phyloP scores from a whole-genome alignment of 2,113 vertebrate genomes.

The Peucedramus taeniatus region DNA sequence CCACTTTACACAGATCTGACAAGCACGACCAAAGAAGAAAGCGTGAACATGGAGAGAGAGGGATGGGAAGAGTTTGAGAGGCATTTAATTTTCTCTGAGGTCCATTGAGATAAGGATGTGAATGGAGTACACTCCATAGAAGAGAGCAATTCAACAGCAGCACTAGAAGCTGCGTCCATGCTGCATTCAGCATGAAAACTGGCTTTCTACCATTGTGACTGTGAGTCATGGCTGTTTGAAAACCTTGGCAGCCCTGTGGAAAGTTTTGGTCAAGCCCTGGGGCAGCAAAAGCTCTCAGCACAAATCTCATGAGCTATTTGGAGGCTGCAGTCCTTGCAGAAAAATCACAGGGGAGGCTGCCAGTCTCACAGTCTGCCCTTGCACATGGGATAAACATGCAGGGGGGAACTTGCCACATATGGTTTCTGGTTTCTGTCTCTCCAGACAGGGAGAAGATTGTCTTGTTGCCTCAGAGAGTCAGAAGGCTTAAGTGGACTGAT shows the following conservation, averaged over 20 bases:
- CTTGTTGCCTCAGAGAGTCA: neutral
- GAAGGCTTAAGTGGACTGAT: neutral
- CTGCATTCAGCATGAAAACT: neutral
- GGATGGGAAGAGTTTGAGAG: neutral
- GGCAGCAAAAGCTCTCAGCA: neutral
- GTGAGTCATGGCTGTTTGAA: neutral
- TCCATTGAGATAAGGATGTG: slow-evolving; percentile 10
- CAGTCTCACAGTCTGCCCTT: neutral
- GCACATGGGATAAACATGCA: rapidly evolving
- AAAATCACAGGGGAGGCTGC: neutral
- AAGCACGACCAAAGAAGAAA: neutral
- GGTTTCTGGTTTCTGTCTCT: neutral
- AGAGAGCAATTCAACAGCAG: neutral
- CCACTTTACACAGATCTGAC: neutral
- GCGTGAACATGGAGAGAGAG: neutral
- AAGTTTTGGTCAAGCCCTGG: neutral
- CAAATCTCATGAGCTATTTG: neutral
- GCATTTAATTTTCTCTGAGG: neutral
- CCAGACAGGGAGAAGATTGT: neutral
- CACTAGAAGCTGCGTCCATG: neutral
- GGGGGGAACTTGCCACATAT: neutral
- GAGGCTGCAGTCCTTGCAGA: neutral
- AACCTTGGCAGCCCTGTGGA: neutral
- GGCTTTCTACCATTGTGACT: neutral
- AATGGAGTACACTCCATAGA: neutral